Evolutionary conservation across 2,888 invertebrate genomes (phyloP).

Genomic region (Dicyrtomina minuta): DNA sequence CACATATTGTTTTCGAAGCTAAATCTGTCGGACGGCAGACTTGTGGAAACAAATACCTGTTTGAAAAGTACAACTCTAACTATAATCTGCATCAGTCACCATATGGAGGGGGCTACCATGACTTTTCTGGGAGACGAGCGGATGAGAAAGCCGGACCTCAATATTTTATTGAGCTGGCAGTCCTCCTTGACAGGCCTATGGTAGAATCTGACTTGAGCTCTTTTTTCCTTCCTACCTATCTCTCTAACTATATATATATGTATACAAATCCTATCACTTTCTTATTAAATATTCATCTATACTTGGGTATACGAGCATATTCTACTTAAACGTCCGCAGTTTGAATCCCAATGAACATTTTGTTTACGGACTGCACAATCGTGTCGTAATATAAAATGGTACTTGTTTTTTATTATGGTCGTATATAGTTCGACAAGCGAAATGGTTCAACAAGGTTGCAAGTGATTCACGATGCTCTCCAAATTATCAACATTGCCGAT

Average conservation of each 20-base stretch:
- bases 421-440: constrained; percentile 78
- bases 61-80: too few relatives aligned
- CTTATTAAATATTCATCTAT: too few relatives aligned
- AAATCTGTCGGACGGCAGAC: constrained; percentile 86
- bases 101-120: constrained; percentile 48
- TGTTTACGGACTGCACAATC: too few relatives aligned
- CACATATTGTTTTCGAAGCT: constrained; percentile 95
- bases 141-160: constrained; percentile 71
- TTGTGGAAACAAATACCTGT: constrained; percentile 79
- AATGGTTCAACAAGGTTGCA: constrained; percentile 79
- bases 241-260: neutral
- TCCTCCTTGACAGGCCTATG: constrained; percentile 95
- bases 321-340: too few relatives aligned
- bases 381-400: too few relatives aligned
- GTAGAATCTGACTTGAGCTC: constrained; percentile 57
- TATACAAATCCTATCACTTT: neutral
- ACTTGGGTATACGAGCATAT: too few relatives aligned
- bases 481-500: constrained; percentile 97
- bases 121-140: constrained; percentile 43
- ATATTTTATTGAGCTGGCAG: constrained; percentile 86
- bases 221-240: neutral
- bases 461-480: constrained; percentile 91
- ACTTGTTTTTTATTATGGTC: too few relatives aligned
- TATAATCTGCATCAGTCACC: constrained; percentile 30
- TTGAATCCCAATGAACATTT: too few relatives aligned